phyloP scores from a whole-genome alignment of 1,140 invertebrate genomes.

The Listronotus bonariensis region DNA sequence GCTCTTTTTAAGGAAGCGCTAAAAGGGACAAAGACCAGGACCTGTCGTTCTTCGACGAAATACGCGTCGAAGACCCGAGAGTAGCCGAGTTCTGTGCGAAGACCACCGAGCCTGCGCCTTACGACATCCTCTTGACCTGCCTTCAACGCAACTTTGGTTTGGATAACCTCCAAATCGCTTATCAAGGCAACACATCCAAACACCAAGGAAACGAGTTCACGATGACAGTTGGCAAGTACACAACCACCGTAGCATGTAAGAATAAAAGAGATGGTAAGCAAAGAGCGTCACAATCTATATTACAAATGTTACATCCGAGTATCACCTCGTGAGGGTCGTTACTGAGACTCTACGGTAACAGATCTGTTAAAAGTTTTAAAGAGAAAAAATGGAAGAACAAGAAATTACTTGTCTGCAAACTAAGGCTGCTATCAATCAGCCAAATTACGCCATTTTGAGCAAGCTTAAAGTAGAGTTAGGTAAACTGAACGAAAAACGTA shows the following conservation, averaged over 20 bases:
- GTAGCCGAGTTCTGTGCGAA: conserved; percentile 93
- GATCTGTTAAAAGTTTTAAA: conserved; percentile 89
- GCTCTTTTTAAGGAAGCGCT: conserved; percentile 46
- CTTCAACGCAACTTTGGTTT: conserved; percentile 91
- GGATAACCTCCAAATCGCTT: conserved; percentile 85
- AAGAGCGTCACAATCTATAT: conserved; percentile 90
- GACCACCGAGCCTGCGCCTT: conserved; percentile 93
- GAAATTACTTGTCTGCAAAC: conserved; percentile 91
- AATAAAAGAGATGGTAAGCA: conserved; percentile 99
- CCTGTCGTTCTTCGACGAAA: conserved; percentile 89
- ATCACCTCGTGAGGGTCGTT: conserved; percentile 94
- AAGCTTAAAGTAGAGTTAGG: conserved; percentile 89
- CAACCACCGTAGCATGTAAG: conserved; percentile 84
- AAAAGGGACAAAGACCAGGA: conserved; percentile 62
- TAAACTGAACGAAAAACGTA: conserved; percentile 72
- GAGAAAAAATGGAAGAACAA: conserved; percentile 95
- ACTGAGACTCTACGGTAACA: conserved; percentile 88
- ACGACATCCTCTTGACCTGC: conserved; percentile 90
- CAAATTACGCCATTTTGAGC: conserved; percentile 91
- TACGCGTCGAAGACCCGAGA: conserved; percentile 89
- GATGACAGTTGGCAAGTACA: conserved; percentile 93
- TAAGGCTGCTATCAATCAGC: conserved; percentile 87
- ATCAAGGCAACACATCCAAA: conserved; percentile 79
- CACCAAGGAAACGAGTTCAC: conserved; percentile 93
- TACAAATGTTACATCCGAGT: conserved; percentile 88